These are phyloP conservation scores for Zaprionus ornatus DNA, from an alignment of 1,140 invertebrate species.

Conservation along the genomic window DNA sequence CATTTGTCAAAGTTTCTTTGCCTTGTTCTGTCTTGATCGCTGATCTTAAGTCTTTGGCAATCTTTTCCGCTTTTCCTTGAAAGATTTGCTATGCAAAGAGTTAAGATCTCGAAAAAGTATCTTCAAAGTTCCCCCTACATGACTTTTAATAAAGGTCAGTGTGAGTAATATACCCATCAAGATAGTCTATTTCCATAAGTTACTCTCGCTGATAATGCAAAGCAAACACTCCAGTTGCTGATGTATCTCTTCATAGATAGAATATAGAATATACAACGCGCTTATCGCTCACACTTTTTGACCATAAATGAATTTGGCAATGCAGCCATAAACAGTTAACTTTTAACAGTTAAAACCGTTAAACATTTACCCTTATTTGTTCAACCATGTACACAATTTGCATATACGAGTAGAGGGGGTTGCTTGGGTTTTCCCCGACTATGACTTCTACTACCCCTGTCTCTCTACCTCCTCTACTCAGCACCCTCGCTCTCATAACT, in stretches of 20 bases:
- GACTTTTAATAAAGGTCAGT: constrained; percentile 3
- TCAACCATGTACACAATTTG: not conserved
- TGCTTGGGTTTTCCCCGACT: not conserved
- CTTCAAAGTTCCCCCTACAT: not conserved
- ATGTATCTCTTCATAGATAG: constrained; percentile 20
- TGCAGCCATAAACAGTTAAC: constrained; percentile 29
- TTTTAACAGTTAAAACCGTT: not conserved
- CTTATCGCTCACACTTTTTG: not conserved
- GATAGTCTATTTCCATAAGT: not conserved
- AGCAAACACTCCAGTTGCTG: not conserved
- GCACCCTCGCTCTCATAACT: constrained; percentile 14
- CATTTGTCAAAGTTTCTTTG: constrained; percentile 58
- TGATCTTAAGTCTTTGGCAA: not conserved
- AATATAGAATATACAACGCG: not conserved
- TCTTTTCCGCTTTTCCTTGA: not conserved
- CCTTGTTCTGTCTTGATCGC: constrained; percentile 14
- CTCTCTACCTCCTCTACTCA: not conserved
- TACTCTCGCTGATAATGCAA: not conserved
- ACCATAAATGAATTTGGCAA: constrained; percentile 18
- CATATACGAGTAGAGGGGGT: not conserved
- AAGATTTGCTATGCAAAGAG: not conserved
- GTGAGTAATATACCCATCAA: not conserved
- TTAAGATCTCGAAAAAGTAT: no score
- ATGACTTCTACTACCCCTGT: not conserved
- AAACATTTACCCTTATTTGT: constrained; percentile 13